Evolutionary conservation across 2,113 vertebrate species (phyloP).

Genomic region (Empidonax traillii): DNA sequence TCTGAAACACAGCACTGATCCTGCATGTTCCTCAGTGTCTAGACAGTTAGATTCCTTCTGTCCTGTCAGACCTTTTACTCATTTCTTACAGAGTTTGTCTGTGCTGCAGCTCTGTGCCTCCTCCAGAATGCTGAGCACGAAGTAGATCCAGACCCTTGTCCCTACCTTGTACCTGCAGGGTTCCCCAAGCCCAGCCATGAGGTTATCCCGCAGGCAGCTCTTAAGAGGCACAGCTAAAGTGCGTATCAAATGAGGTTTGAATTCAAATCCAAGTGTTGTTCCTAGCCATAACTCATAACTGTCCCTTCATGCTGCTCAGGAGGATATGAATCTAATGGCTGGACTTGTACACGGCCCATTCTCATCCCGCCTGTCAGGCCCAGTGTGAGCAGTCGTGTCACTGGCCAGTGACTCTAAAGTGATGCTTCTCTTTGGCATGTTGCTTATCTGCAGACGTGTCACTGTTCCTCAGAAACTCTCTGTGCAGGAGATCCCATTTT

Average conservation of each 20-base stretch:
- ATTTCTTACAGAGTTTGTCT: background rate
- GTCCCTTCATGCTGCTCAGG: background rate
- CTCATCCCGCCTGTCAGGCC: background rate
- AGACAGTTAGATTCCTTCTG: background rate
- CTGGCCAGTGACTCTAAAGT: background rate
- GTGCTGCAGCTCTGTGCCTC: background rate
- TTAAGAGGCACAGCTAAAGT: background rate
- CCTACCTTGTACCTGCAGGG: background rate
- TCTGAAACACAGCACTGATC: background rate
- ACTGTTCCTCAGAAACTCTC: background rate
- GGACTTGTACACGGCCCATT: background rate
- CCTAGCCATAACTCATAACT: background rate
- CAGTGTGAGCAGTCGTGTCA: background rate
- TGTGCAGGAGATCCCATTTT: background rate
- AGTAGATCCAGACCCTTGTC: background rate
- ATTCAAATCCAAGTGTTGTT: background rate
- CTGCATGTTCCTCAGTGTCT: background rate
- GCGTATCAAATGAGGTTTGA: background rate
- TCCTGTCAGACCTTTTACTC: background rate
- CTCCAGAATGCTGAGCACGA: background rate
- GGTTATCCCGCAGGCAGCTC: background rate
- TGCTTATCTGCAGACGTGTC: background rate
- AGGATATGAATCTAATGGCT: background rate
- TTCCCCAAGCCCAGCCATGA: background rate
- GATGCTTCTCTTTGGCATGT: fast-evolving